Percentiles rank a stretch among this genome's conserved stretches.
These are phyloP conservation scores for Rhodophaea formosa DNA, from an alignment of 2,888 invertebrate species.

Conservation along the genomic window DNA sequence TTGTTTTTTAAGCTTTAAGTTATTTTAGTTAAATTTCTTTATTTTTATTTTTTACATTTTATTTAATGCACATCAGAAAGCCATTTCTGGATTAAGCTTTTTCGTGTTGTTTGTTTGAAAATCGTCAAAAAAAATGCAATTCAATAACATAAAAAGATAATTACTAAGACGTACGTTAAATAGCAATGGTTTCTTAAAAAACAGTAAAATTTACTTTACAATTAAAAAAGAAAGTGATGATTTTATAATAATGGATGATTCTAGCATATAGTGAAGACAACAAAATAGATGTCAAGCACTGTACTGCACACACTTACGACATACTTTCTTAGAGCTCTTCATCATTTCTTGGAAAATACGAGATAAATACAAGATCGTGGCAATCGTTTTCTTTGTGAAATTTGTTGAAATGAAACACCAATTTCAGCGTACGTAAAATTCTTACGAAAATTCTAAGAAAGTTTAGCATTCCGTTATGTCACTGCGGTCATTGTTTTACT, in stretches of 20 bases:
- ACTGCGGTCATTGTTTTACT: constrained; percentile 31
- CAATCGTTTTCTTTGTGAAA: constrained; percentile 12
- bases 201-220: too few relatives aligned
- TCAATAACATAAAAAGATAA: too few relatives aligned
- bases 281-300: neutral
- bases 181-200: too few relatives aligned
- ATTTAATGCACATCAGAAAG: too few relatives aligned
- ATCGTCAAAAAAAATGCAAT: too few relatives aligned
- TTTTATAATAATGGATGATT: neutral
- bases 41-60: too few relatives aligned
- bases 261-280: neutral
- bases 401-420: constrained; percentile 5
- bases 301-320: constrained; percentile 6
- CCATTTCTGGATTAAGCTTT: too few relatives aligned
- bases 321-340: constrained; percentile 14
- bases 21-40: too few relatives aligned
- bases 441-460: constrained; percentile 26
- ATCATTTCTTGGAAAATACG: constrained; percentile 12
- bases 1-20: neutral
- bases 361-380: constrained; percentile 13
- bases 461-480: constrained; percentile 34
- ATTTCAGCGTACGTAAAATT: neutral
- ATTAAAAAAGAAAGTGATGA: too few relatives aligned
- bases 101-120: too few relatives aligned
- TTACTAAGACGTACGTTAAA: too few relatives aligned